Evolutionary conservation across 1,140 invertebrate genomes (phyloP).

Genomic region (Dryas iulia): DNA sequence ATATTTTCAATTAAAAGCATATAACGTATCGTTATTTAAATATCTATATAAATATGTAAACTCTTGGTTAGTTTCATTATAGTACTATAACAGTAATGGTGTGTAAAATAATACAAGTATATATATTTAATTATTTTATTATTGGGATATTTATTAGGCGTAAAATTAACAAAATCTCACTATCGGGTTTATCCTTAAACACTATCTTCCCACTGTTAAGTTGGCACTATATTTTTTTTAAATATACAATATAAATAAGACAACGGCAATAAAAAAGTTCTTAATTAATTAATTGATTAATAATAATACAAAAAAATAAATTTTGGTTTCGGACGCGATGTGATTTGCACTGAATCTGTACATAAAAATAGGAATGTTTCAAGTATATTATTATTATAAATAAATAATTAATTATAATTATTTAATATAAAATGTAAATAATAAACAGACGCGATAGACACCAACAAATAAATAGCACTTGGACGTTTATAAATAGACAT

Average conservation of each 20-base stretch:
- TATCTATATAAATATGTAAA: background rate
- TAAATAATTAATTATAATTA: too few relatives aligned
- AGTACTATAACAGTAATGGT: background rate
- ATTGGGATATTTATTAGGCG: slow-evolving; percentile 44
- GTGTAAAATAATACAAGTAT: slow-evolving; percentile 14
- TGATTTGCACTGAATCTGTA: slow-evolving; percentile 32
- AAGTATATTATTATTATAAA: too few relatives aligned
- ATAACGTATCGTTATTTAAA: background rate
- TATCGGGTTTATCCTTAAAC: slow-evolving; percentile 50
- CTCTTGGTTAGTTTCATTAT: background rate
- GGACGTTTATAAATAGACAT: background rate
- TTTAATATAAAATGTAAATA: slow-evolving; percentile 19
- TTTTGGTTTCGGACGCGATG: slow-evolving; percentile 48
- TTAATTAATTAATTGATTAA: slow-evolving; percentile 19
- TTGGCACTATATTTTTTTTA: slow-evolving; percentile 33
- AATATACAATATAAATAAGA: slow-evolving; percentile 43
- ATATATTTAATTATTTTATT: slow-evolving; percentile 33
- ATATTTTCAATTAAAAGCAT: background rate
- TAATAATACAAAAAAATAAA: slow-evolving; percentile 38
- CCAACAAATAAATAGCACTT: slow-evolving; percentile 15
- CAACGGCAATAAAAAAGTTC: slow-evolving; percentile 42
- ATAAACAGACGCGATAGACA: slow-evolving; percentile 8
- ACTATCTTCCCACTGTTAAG: background rate
- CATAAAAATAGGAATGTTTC: slow-evolving; percentile 33
- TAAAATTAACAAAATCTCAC: slow-evolving; percentile 55